Evolutionary conservation across 2,113 vertebrate species (phyloP).

Genomic region (Oreochromis spilurus): DNA sequence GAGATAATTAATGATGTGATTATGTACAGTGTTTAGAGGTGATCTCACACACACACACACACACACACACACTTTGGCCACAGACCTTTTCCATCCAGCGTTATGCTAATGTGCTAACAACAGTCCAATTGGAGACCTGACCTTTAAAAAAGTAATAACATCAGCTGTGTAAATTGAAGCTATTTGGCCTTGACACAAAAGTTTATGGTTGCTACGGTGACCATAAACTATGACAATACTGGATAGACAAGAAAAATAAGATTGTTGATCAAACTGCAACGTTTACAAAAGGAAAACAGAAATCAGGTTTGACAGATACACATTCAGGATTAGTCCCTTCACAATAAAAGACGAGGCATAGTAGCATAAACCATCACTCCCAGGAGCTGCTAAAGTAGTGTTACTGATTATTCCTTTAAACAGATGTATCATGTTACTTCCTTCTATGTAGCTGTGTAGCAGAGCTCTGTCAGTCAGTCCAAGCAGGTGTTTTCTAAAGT

Average conservation of each 20-base stretch:
- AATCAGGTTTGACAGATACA: neutral
- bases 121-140: neutral
- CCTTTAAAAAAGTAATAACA: neutral
- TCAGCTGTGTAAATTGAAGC: neutral
- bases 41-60: rapidly evolving
- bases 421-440: neutral
- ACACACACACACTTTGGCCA: neutral
- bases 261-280: neutral
- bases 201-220: neutral
- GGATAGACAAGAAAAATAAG: neutral
- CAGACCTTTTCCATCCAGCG: neutral
- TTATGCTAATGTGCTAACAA: neutral
- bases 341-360: neutral
- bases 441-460: neutral
- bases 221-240: neutral
- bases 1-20: neutral
- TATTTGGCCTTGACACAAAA: neutral
- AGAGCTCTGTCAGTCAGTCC: neutral
- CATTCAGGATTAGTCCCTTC: rapidly evolving
- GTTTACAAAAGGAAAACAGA: neutral
- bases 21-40: neutral
- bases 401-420: neutral
- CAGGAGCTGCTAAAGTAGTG: neutral
- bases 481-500: neutral
- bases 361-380: neutral